phyloP scores from a whole-genome alignment of 2,797 vertebrate species.

The Parambassis ranga region DNA sequence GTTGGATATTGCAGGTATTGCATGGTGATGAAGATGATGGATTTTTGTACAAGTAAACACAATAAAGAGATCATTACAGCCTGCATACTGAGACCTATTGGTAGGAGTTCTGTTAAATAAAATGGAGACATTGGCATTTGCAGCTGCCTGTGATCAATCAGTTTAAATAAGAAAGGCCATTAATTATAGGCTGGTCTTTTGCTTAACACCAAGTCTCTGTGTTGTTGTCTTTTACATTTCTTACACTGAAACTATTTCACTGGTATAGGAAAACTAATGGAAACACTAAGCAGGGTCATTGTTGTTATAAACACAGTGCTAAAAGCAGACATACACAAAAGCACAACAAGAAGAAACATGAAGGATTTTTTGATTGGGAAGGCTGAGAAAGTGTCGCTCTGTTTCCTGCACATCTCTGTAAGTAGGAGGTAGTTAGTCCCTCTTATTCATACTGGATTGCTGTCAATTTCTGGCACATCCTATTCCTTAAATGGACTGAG shows the following conservation, averaged over 20 bases:
- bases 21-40: neutral
- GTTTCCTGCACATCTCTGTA: conserved; percentile 43
- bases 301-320: conserved; percentile 14
- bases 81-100: conserved; percentile 33
- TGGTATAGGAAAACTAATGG: conserved; percentile 40
- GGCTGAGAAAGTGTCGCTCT: conserved; percentile 38
- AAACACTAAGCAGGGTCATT: neutral
- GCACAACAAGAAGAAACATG: conserved; percentile 10
- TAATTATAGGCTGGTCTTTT: conserved; percentile 70
- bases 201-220: conserved; percentile 7
- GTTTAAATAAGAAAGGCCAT: conserved; percentile 68
- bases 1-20: too few relatives aligned
- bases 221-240: conserved; percentile 16
- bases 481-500: conserved; percentile 62
- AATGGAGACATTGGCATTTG: conserved; percentile 64
- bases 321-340: conserved; percentile 1
- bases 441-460: conserved; percentile 63
- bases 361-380: conserved; percentile 26
- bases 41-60: conserved; percentile 29
- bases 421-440: conserved; percentile 64
- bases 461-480: conserved; percentile 57
- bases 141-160: conserved; percentile 75
- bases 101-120: conserved; percentile 39
- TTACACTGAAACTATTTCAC: conserved; percentile 14
- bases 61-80: conserved; percentile 20